Conservation (phyloP, 35 echinoderm and acorn worm genomes). For the Lytechinus pictus region DNA sequence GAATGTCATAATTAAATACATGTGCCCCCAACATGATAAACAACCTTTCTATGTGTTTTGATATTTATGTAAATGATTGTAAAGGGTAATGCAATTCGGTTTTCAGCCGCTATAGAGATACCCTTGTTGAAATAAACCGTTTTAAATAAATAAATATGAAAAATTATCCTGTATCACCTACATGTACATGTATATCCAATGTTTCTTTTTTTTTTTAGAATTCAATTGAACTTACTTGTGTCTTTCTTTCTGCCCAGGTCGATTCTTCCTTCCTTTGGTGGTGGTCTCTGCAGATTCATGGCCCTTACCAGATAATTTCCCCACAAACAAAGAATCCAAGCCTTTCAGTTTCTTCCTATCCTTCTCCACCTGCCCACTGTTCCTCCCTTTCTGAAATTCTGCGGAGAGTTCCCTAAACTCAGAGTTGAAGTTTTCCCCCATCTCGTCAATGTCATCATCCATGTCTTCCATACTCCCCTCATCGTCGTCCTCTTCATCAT, state of each 20-base stretch:
- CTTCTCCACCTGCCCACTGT: neutral
- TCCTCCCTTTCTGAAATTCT: neutral
- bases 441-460: conserved; percentile 31
- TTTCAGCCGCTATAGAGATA: too few relatives aligned
- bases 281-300: neutral
- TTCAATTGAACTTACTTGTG: conserved; percentile 12
- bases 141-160: too few relatives aligned
- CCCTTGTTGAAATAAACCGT: too few relatives aligned
- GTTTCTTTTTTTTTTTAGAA: neutral
- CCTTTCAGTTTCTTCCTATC: conserved; percentile 28
- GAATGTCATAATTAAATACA: too few relatives aligned
- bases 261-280: conserved; percentile 20
- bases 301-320: conserved; percentile 18
- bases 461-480: conserved; percentile 17
- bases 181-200: too few relatives aligned
- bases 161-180: too few relatives aligned
- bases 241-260: conserved; percentile 33
- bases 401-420: conserved; percentile 30
- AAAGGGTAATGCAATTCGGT: too few relatives aligned
- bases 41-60: too few relatives aligned
- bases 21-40: too few relatives aligned
- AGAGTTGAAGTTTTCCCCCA: conserved; percentile 21
- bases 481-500: conserved; percentile 35
- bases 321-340: conserved; percentile 49
- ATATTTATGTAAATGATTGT: too few relatives aligned